Base-by-base conservation (phyloP, 2,888 invertebrate genomes). In the Melanotus villosus region DNA sequence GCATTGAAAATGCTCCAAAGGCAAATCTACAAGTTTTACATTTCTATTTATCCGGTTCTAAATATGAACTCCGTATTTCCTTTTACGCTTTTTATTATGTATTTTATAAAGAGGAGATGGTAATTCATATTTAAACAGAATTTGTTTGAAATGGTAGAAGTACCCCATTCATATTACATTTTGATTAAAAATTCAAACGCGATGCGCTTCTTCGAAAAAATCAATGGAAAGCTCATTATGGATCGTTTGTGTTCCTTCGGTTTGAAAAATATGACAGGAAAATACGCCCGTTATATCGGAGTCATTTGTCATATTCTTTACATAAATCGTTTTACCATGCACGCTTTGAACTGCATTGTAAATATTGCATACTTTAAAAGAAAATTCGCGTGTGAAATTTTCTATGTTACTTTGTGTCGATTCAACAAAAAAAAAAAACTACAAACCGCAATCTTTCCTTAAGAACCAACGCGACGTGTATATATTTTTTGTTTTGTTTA, bases 1-100 rank as follows among this genome's bases (percentile, higher is more conserved):
- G 43, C 45, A 59, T 59, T 59, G 59, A 59, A 59, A n/a, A 59
- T 12, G 30, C 26, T 41, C 16, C 45, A 59, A 59, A 43, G 32
- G 1, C 23, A 58, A 23, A 41, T 32, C 47, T 47, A 59, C 30
- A 59, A 59, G 59, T 59, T 58, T 58, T 47, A 2, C 47, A 12
- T 47, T 43, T 47, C 47, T 47, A 26, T 47, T 47, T 26, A n/a
- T 21, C 10, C 19, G 3, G 6, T 21, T 43, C 6, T 26, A 6
- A 12, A 47, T 10, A n/a, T 23, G 26, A 47, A 9, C 19, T 43
- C 18, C 19, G 18, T 43, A 19, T 19, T 43, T 43, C 43, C 23
- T 10, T 47, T 12, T 26, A 23, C 47, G 47, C 47, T 47, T 47
- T 26, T 41, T 41, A 41, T 41, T 41, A 41, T 41, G 12, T 34